These are phyloP conservation scores for Theonella swinhoei DNA, from an alignment of 37 sponge, comb jelly and placozoan species.

Conservation along the genomic window DNA sequence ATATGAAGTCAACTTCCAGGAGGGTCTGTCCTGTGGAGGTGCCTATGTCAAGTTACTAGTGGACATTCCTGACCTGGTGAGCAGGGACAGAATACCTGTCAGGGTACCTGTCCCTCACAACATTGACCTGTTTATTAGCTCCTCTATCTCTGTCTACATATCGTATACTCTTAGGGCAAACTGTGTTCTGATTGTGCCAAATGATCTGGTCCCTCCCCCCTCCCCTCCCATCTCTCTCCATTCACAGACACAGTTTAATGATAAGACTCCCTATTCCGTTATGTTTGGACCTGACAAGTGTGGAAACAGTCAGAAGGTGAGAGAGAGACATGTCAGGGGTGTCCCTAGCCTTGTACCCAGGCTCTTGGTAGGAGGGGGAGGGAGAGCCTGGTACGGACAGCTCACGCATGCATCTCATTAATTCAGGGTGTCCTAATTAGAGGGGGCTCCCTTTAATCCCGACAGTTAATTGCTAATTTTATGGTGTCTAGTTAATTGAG, in stretches of 20 bases:
- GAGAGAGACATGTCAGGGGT: conserved; percentile 4
- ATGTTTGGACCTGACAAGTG: conserved; percentile 99
- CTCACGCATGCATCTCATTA: no score
- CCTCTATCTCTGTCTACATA: not conserved
- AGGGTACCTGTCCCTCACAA: no score
- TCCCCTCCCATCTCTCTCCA: not conserved
- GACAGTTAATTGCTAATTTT: not conserved
- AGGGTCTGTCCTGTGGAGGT: conserved; percentile 90
- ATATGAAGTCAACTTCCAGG: conserved; percentile 97
- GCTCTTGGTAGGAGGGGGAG: no score
- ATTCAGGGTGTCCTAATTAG: no score
- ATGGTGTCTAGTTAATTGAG: no score
- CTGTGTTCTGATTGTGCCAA: not conserved
- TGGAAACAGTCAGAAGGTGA: conserved; percentile 84
- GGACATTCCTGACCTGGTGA: conserved; percentile 65
- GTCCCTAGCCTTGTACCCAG: no score
- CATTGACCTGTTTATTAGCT: no score
- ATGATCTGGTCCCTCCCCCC: not conserved
- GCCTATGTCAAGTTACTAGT: conserved; percentile 93
- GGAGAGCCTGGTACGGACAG: not conserved
- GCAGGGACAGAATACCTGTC: not conserved
- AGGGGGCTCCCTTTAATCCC: not conserved
- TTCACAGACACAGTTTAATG: conserved; percentile 69
- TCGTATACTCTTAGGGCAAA: conserved; percentile 9
- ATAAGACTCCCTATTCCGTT: conserved; percentile 95